A percentile compares a stretch with the other conserved stretches of the same genome.
These are phyloP conservation scores for Brachionus asplanchnoidis DNA, from an alignment of 1,140 invertebrate species.

Conservation along the genomic window DNA sequence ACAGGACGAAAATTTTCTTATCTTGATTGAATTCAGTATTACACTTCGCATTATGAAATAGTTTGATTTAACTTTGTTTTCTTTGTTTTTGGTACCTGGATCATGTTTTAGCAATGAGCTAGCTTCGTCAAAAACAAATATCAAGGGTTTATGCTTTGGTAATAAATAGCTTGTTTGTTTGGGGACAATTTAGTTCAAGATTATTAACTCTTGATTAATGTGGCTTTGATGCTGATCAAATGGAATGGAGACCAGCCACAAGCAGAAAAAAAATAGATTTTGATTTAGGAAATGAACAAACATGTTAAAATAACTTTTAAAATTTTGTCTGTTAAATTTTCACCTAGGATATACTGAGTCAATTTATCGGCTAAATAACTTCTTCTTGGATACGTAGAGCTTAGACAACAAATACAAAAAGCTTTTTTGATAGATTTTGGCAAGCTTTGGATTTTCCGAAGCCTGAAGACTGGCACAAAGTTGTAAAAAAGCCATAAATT, in stretches of 20 bases:
- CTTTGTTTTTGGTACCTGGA: not conserved
- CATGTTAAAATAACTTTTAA: not conserved
- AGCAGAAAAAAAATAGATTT: not conserved
- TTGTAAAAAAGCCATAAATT: not conserved
- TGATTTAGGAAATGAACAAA: not conserved
- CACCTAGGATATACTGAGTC: not conserved
- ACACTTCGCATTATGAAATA: not conserved
- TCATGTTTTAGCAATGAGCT: not conserved
- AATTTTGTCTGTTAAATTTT: not conserved
- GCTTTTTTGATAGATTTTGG: slow-evolving; percentile 10
- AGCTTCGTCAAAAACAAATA: not conserved
- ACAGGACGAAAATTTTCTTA: not conserved
- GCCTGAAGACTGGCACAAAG: not conserved
- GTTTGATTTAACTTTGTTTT: not conserved
- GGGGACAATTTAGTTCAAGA: not conserved
- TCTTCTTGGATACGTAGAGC: not conserved
- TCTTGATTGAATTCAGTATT: not conserved
- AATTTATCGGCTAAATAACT: not conserved
- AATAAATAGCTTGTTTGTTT: not conserved
- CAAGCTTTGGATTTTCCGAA: not conserved
- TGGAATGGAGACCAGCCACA: not conserved
- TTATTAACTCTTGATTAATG: not conserved
- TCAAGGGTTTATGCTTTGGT: not conserved
- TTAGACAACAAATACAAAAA: not conserved
- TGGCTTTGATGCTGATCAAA: not conserved